phyloP scores from a whole-genome alignment of 2,113 vertebrate genomes.

The Cyanoramphus novaezelandiae region DNA sequence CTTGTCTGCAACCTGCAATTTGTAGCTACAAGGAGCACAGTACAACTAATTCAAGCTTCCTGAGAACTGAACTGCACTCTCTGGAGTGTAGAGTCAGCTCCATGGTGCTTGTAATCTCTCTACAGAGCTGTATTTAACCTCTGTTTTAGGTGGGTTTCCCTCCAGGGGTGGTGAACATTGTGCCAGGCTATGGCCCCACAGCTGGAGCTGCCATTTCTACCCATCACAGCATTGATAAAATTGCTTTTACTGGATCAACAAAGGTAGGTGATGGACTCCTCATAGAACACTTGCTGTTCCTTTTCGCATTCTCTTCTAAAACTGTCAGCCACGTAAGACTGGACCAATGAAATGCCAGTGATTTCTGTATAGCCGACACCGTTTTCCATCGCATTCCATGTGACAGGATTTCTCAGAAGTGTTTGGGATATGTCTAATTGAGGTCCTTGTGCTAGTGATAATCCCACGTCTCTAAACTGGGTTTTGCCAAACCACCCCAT shows the following conservation, averaged over 20 bases:
- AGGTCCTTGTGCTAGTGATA: neutral
- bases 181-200: conserved; percentile 90
- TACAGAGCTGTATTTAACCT: neutral
- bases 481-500: neutral
- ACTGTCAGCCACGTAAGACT: neutral
- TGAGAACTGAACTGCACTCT: neutral
- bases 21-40: neutral
- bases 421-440: neutral
- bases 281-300: neutral
- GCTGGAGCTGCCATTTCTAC: conserved; percentile 89
- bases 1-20: neutral
- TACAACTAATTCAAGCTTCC: neutral
- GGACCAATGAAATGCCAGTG: neutral
- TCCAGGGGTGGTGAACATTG: conserved; percentile 93
- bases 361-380: neutral
- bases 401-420: neutral
- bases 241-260: conserved; percentile 93
- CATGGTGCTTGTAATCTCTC: neutral
- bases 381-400: neutral
- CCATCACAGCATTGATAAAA: conserved; percentile 89
- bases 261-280: conserved; percentile 75
- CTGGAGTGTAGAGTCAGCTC: neutral
- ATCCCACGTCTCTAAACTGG: neutral
- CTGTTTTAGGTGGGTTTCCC: conserved; percentile 87
- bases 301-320: neutral